Evolutionary conservation across 2,797 vertebrate genomes (phyloP).

Genomic region (Paedocypris micromegethes): DNA sequence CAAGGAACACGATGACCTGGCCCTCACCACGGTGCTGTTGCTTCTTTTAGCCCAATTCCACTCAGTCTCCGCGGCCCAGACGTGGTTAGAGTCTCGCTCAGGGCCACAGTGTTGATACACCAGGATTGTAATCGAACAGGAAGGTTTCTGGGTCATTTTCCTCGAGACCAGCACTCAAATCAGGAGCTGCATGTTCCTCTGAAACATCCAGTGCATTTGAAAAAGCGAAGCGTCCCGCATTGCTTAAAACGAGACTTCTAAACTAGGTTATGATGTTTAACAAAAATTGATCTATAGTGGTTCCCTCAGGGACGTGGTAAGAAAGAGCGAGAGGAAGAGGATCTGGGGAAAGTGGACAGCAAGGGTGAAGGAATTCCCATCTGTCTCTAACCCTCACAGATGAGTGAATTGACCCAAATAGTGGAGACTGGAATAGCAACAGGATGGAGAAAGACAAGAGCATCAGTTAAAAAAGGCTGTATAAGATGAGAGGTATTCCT

Average conservation of each 20-base stretch:
- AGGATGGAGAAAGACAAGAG: conserved; percentile 35
- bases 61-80: conserved; percentile 23
- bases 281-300: conserved; percentile 3
- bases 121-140: conserved; percentile 19
- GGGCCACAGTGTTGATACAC: conserved; percentile 34
- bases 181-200: neutral
- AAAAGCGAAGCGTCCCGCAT: conserved; percentile 1
- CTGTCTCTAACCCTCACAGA: conserved; percentile 38
- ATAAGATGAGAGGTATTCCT: conserved; percentile 17
- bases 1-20: no score
- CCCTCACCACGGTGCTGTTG: neutral
- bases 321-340: conserved; percentile 15
- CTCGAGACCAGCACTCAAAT: conserved; percentile 8
- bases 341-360: conserved; percentile 22
- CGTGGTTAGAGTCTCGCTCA: conserved; percentile 33
- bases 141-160: conserved; percentile 32
- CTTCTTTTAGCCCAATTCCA: conserved; percentile 21
- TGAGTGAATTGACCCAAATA: conserved; percentile 48
- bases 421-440: conserved; percentile 45
- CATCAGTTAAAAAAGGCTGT: conserved; percentile 23
- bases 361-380: conserved; percentile 41
- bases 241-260: conserved; percentile 2
- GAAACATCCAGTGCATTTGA: neutral
- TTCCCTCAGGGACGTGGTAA: conserved; percentile 18
- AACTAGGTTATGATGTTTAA: conserved; percentile 27